Base-by-base conservation (phyloP, 2,113 vertebrate genomes). In the Symphodus melops region DNA sequence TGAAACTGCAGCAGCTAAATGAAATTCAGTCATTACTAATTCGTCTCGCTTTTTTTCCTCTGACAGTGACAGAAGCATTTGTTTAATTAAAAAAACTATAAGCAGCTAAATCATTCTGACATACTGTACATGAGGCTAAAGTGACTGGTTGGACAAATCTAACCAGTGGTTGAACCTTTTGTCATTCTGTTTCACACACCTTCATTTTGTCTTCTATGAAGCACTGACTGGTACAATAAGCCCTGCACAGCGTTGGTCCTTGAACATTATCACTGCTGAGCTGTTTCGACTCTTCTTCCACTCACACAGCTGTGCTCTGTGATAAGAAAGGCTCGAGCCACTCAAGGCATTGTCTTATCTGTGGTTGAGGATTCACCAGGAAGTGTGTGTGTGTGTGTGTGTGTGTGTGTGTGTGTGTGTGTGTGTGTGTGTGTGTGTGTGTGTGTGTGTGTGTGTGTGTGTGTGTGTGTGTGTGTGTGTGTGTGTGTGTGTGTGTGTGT, bases 311-410 rank as follows among this genome's bases (percentile, higher is more conserved):
- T 92, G 92, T 16, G 48, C 11, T 65, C 21, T 58, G 71, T 54
- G 89, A 92, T 92, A 90, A 89, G 85, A 75, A 55, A n/a, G n/a
- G 20, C 25, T 60, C 3, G 23, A 63, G 46, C 49, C 66, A 54
- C 51, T 55, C 20, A 1, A 59, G 60, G 25, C 68, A 68, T 82
- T 88, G 81, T 83, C 80, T 88, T 92, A 91, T 92, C 90, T 60
- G 58, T 28, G 13, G 49, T 14, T 74, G 63, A 72, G 37, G 65
- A 77, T 79, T 48, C 46, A 21, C 56, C 46, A 72, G 83, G 86
- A 86, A 86, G 88, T 73, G 86, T 81, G 88, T 79, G 81, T 84
- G 59, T 84, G 59, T 25, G 63, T 63, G 67, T 20, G 88, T 73
- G 86, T 81, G 88, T 79, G 81, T 84, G 59, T 84, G 59, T 25